Evolutionary conservation across 2,797 vertebrate species (phyloP).

Genomic region (Agapornis canus): DNA sequence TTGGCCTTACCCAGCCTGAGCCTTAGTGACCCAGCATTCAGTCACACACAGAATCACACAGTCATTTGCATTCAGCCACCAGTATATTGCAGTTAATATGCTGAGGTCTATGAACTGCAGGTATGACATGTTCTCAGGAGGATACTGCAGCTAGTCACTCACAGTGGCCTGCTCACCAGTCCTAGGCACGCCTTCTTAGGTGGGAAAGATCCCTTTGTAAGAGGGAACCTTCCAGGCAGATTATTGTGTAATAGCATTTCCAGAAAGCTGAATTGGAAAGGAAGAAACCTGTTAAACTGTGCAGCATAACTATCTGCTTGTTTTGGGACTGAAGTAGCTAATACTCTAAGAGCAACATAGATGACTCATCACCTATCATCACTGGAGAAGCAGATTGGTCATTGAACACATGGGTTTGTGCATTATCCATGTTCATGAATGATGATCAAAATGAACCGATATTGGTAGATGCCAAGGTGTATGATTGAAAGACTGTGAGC

Average conservation of each 20-base stretch:
- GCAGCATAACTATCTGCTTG: background rate
- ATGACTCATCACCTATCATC: background rate
- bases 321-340: background rate
- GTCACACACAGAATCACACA: too few species aligned
- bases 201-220: background rate
- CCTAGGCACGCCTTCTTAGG: background rate
- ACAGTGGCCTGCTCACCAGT: background rate
- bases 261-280: background rate
- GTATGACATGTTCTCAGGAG: background rate
- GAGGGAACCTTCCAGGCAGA: background rate
- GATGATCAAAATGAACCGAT: background rate
- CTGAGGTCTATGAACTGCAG: background rate
- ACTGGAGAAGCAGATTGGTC: background rate
- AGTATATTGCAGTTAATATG: background rate
- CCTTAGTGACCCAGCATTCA: rapidly evolving
- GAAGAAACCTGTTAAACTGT: background rate
- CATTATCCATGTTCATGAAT: background rate
- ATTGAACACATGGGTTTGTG: background rate
- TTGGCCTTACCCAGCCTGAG: background rate
- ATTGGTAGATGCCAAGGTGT: background rate
- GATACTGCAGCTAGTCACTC: background rate
- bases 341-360: background rate
- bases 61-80: background rate
- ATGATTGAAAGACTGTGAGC: background rate
- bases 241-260: background rate